Evolutionary conservation across 2,888 invertebrate genomes (phyloP).

Genomic region (Athetis lepigone): DNA sequence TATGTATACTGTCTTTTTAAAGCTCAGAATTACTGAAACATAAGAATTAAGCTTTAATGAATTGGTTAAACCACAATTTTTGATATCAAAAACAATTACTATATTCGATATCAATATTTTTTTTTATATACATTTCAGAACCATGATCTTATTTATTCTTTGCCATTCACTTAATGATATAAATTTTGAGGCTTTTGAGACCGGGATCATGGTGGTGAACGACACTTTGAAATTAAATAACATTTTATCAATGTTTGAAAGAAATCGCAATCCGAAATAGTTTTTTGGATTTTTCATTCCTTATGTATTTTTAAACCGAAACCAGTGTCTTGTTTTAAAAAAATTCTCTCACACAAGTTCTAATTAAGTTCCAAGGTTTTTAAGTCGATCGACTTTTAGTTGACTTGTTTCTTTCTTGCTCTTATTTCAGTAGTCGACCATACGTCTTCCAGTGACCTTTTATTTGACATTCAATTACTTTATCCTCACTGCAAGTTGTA

Average conservation of each 20-base stretch:
- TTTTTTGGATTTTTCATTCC: constrained; percentile 25
- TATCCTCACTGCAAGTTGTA: constrained; percentile 41
- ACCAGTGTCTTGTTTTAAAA: constrained; percentile 14
- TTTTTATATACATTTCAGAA: constrained; percentile 16
- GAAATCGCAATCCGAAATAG: constrained; percentile 19
- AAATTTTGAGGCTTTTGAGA: no score
- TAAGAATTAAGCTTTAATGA: constrained; percentile 19
- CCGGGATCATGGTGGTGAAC: no score
- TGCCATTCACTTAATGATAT: constrained; percentile 19
- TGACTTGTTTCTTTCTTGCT: constrained; percentile 51
- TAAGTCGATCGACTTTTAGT: constrained; percentile 51
- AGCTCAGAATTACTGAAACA: not conserved
- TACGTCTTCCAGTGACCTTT: constrained; percentile 46
- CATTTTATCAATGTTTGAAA: no score
- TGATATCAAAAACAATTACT: constrained; percentile 28
- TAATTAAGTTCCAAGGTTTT: constrained; percentile 59
- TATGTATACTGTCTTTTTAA: not conserved
- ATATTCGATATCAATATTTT: no score
- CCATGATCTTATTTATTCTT: constrained; percentile 27
- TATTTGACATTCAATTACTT: constrained; percentile 61
- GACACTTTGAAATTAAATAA: no score
- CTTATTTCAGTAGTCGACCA: constrained; percentile 47
- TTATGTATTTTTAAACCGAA: no score
- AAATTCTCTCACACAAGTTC: constrained; percentile 37
- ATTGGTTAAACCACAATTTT: constrained; percentile 14